Evolutionary conservation across 2,113 vertebrate species (phyloP).

Genomic region (Nycticryphes semicollaris): DNA sequence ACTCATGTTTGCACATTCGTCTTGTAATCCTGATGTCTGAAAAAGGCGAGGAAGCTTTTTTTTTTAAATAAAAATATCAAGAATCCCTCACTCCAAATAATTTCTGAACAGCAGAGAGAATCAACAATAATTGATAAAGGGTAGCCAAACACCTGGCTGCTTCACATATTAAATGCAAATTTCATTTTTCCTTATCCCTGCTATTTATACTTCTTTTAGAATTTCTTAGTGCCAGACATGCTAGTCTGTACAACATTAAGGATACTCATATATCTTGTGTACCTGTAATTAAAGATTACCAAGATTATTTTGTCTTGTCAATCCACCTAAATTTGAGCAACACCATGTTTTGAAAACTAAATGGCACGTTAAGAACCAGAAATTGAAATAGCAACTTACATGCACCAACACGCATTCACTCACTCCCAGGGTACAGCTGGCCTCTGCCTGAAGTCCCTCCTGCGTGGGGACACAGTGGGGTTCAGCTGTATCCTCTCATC

Average conservation of each 20-base stretch:
- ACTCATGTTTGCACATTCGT: slow-evolving; percentile 11
- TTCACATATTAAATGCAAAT: background rate
- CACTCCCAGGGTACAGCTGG: background rate
- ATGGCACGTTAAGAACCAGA: background rate
- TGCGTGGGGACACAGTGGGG: accelerated
- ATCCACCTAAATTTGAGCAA: slow-evolving; percentile 1
- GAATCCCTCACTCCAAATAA: background rate
- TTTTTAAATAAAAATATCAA: background rate
- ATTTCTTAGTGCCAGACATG: background rate
- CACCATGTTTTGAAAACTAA: background rate
- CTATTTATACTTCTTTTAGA: background rate
- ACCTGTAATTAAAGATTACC: background rate
- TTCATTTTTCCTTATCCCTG: background rate
- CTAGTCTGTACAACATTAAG: background rate
- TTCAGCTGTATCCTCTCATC: background rate
- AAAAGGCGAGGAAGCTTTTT: background rate
- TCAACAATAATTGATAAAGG: background rate
- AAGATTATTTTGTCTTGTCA: background rate
- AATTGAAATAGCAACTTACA: background rate
- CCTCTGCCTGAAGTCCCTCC: background rate
- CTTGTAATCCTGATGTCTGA: background rate
- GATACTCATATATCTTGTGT: background rate
- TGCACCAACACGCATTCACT: accelerated
- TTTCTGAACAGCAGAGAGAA: background rate
- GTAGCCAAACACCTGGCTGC: background rate